phyloP scores from a whole-genome alignment of 2,113 vertebrate species.

The Amazona vittata region DNA sequence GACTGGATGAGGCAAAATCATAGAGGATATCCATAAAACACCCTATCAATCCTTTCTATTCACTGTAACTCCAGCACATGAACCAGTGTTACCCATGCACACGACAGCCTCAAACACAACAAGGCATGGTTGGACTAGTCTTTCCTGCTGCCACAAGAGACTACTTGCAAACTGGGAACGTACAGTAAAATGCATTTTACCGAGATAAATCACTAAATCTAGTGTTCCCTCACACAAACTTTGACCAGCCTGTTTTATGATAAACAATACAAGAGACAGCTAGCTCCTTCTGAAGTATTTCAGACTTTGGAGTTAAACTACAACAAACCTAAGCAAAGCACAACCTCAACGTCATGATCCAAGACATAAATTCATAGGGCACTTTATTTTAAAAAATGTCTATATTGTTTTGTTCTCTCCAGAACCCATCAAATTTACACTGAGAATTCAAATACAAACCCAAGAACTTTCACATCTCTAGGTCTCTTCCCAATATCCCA shows the following conservation, averaged over 20 bases:
- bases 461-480: neutral
- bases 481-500: neutral
- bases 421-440: neutral
- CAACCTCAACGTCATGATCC: neutral
- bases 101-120: neutral
- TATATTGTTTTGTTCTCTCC: neutral
- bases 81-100: fast-evolving
- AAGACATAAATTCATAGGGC: neutral
- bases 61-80: neutral
- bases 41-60: fast-evolving
- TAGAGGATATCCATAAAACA: neutral
- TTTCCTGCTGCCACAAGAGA: neutral
- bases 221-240: neutral
- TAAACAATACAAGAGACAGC: neutral
- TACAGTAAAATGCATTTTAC: neutral
- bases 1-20: neutral
- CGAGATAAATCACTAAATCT: neutral
- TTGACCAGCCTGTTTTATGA: neutral
- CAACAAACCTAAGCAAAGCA: neutral
- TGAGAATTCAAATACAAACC: neutral
- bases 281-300: neutral
- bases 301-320: neutral
- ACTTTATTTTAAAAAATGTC: neutral
- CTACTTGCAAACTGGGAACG: neutral
- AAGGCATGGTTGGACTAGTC: neutral